These are phyloP conservation scores for Sthenelais limicola DNA, from an alignment of 2,888 invertebrate species.

Conservation along the genomic window DNA sequence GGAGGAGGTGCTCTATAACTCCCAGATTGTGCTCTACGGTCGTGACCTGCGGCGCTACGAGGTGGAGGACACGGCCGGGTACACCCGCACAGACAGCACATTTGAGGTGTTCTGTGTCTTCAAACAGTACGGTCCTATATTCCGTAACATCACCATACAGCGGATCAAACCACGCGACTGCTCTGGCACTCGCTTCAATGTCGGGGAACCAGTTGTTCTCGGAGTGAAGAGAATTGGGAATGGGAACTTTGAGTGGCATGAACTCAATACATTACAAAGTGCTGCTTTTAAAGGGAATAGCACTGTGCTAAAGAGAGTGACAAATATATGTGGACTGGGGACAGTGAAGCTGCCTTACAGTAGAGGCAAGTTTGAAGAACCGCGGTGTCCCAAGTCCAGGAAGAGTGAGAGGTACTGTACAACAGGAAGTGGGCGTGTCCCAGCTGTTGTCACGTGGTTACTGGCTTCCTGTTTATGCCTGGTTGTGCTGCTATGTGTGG, in stretches of 20 bases:
- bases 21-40: constrained; percentile 4
- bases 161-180: not conserved
- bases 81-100: not conserved
- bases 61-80: not conserved
- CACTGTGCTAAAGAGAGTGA: not conserved
- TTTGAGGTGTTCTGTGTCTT: constrained; percentile 25
- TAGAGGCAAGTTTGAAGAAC: no score
- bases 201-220: not conserved
- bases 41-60: not conserved
- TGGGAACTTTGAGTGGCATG: constrained; percentile 4
- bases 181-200: not conserved
- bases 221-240: not conserved
- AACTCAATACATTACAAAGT: not conserved
- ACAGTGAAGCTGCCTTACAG: not conserved
- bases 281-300: not conserved
- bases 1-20: not conserved
- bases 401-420: no score
- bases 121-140: not conserved
- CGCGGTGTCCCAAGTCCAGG: no score
- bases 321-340: not conserved
- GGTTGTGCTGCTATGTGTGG: no score
- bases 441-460: no score
- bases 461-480: no score
- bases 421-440: no score
- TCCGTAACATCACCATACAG: constrained; percentile 10